These are phyloP conservation scores for Eulimnadia texana DNA, from an alignment of 1,140 invertebrate genomes.

Conservation along the genomic window DNA sequence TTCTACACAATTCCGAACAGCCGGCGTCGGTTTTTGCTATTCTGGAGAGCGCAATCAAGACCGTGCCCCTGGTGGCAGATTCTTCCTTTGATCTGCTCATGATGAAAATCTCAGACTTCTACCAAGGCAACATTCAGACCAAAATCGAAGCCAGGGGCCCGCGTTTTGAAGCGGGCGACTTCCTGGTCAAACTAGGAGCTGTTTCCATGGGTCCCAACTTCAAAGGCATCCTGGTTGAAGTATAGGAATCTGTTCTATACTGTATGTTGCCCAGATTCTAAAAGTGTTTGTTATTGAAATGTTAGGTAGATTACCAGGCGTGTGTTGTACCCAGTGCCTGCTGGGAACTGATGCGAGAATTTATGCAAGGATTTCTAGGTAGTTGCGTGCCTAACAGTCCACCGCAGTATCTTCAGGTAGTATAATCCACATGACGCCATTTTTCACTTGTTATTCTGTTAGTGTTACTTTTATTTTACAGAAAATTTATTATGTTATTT, in stretches of 20 bases:
- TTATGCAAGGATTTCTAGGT: conserved; percentile 80
- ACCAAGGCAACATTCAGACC: conserved; percentile 73
- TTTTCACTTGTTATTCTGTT: conserved; percentile 4
- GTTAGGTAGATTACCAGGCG: conserved; percentile 76
- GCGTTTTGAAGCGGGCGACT: conserved; percentile 82
- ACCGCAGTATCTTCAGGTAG: conserved; percentile 43
- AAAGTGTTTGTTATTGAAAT: background rate
- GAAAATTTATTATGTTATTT: conserved; percentile 17
- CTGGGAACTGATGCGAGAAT: conserved; percentile 83
- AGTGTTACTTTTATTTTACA: conserved; percentile 1
- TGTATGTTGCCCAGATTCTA: background rate
- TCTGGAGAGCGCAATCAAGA: conserved; percentile 53
- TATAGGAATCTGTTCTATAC: conserved; percentile 29
- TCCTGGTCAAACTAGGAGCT: conserved; percentile 82
- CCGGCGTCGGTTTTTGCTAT: conserved; percentile 86
- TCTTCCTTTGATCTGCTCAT: conserved; percentile 79
- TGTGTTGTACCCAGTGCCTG: conserved; percentile 72
- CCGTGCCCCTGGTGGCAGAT: conserved; percentile 74
- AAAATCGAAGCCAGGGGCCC: conserved; percentile 81
- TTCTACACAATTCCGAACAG: conserved; percentile 88
- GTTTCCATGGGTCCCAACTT: conserved; percentile 86
- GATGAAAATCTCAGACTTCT: conserved; percentile 72
- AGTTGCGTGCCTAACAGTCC: conserved; percentile 46
- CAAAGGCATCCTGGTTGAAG: conserved; percentile 86
- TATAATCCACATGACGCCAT: conserved; percentile 2